Percentiles rank a stretch among this genome's conserved stretches.
phyloP scores from a whole-genome alignment of 2,113 vertebrate genomes.

The Tupaia chinensis region DNA sequence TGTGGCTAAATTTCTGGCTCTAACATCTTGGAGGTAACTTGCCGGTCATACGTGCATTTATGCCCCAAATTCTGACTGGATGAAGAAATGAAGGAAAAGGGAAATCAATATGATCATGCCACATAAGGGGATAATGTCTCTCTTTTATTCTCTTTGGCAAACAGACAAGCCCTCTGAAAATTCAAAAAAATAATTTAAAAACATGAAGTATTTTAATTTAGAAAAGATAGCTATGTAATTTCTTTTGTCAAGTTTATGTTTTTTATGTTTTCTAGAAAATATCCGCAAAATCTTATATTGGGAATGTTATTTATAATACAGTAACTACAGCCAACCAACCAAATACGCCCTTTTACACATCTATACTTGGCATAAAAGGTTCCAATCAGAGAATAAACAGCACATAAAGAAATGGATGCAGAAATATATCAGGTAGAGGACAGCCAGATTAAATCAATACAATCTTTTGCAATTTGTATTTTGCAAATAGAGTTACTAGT shows the following conservation, averaged over 20 bases:
- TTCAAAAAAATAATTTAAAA: no score
- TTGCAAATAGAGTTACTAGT: background rate
- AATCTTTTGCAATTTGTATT: background rate
- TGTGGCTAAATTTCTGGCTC: no score
- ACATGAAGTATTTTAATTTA: background rate
- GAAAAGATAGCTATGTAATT: background rate
- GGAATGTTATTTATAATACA: conserved; percentile 7
- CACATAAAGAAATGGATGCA: background rate
- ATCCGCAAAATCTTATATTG: background rate
- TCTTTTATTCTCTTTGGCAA: no score
- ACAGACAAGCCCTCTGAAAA: no score
- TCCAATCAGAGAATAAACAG: background rate
- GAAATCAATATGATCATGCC: no score
- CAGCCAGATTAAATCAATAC: background rate
- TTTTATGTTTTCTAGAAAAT: conserved; percentile 31
- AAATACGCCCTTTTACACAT: background rate
- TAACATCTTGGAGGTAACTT: no score
- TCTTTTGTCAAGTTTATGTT: background rate
- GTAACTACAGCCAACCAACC: background rate
- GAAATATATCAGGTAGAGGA: background rate
- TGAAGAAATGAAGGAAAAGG: no score
- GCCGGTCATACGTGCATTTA: no score
- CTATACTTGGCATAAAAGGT: background rate
- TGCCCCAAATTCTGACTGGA: no score
- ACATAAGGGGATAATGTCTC: no score